These are phyloP conservation scores for Gavialis gangeticus DNA, from an alignment of 2,113 vertebrate species.

Conservation along the genomic window DNA sequence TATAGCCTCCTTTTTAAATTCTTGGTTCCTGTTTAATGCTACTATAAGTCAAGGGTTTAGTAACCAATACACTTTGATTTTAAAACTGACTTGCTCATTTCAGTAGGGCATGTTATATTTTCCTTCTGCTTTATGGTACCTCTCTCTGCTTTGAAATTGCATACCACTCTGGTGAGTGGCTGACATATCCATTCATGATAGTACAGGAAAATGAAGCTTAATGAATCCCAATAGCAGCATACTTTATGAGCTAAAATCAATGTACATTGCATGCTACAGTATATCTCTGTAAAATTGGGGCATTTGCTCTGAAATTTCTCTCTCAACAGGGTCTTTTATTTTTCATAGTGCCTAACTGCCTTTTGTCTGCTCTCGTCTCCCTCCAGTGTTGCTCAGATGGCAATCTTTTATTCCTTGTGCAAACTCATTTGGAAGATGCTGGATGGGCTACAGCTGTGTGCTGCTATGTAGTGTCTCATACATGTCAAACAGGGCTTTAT, in stretches of 20 bases:
- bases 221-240: slow-evolving; percentile 50
- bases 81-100: slow-evolving; percentile 11
- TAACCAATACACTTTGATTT: slow-evolving; percentile 40
- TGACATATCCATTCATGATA: slow-evolving; percentile 40
- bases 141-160: slow-evolving; percentile 17
- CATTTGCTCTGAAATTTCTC: slow-evolving; percentile 67
- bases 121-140: slow-evolving; percentile 37
- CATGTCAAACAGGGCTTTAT: slow-evolving; percentile 50
- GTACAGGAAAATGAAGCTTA: slow-evolving; percentile 56
- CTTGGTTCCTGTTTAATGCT: slow-evolving; percentile 22
- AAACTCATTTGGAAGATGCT: slow-evolving; percentile 70
- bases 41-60: neutral
- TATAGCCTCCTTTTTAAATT: neutral
- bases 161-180: slow-evolving; percentile 44
- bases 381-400: slow-evolving; percentile 61
- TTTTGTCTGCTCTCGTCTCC: slow-evolving; percentile 69
- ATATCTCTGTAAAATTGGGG: slow-evolving; percentile 61
- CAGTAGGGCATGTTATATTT: slow-evolving; percentile 5
- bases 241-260: slow-evolving; percentile 65
- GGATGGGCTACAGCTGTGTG: slow-evolving; percentile 57
- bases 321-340: slow-evolving; percentile 71
- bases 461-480: slow-evolving; percentile 48
- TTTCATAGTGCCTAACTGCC: slow-evolving; percentile 47
- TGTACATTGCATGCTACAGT: slow-evolving; percentile 52
- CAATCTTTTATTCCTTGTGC: slow-evolving; percentile 67